Evolutionary conservation across 1,140 invertebrate species (phyloP), one percentile per base, ranked within the genome.

Genomic region (Bombus polaris): DNA sequence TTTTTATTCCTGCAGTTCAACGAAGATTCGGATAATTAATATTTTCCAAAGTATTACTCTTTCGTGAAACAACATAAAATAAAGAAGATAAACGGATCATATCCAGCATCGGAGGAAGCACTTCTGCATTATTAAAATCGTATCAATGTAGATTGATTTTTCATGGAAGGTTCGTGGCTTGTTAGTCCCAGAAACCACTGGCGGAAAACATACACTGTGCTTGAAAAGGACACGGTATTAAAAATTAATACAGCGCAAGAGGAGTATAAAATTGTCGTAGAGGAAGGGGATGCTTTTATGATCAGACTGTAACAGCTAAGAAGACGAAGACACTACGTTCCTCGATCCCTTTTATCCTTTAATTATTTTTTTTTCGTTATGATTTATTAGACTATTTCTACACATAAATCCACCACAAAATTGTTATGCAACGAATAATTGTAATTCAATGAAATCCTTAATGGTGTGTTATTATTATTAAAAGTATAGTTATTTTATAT

Each of bases 41-140:
- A 53, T 66, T 66, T 66, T 35, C 6, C 8, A 66, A 66, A 35
- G 6, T 10, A 8, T 35, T 37, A 70, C 25, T 25, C 66, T 39
- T 39, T 32, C 39, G n/a, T 66, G 12, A 32, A 65, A 1, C 15
- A 53, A 71, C 35, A 44, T 6, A 22, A 37, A 75, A 74, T 42
- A 3, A 53, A 66, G 25, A 44, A 5, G 32, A 12, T 68, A 70
- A 83, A 62, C 25, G 57, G 28, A 42, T 68, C 44, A 44, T 81
- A 81, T 65, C 13, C 13, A 18, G 6, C 35, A 35, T 28, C 57
- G 70, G 25, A 59, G 65, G 22, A 35, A 28, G 65, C 37, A 78
- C 39, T 59, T 83, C n/a, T 4, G 44, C 39, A 22, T 71, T 78
- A 78, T 78, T 71, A 78, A 44, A 83, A 78, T 78, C 82, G 39